Evolutionary conservation across 2,888 invertebrate species (phyloP).

Genomic region (Ramazzottius varieornatus): DNA sequence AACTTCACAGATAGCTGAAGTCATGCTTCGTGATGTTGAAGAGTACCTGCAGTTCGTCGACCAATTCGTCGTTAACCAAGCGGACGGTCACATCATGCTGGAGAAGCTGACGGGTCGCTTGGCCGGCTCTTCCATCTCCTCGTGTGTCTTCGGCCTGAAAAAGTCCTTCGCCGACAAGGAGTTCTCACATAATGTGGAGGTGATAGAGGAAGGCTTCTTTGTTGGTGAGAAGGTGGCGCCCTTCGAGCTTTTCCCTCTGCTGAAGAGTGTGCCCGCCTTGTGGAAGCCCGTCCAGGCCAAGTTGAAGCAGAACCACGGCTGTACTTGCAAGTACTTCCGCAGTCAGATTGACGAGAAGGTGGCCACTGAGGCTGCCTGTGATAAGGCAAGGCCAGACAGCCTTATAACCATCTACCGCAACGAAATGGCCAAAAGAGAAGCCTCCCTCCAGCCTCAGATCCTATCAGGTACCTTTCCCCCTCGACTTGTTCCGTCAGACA

Average conservation of each 20-base stretch:
- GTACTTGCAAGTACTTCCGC: background rate
- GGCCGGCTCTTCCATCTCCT: background rate
- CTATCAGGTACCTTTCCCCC: background rate
- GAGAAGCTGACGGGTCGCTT: background rate
- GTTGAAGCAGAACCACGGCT: background rate
- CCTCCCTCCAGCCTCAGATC: background rate
- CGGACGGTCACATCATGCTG: background rate
- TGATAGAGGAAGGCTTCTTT: background rate
- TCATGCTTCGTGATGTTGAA: background rate
- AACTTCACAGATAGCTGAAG: background rate
- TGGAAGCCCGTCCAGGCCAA: background rate
- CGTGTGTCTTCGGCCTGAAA: background rate
- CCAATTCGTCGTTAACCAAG: background rate
- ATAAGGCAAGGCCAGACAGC: background rate
- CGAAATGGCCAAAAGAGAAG: background rate
- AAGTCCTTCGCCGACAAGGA: background rate
- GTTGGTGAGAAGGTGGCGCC: background rate
- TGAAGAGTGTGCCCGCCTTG: background rate
- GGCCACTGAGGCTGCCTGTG: background rate
- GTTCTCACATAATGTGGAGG: background rate
- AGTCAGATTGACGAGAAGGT: background rate
- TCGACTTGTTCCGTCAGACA: too few species aligned
- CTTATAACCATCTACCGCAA: background rate
- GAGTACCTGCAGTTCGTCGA: background rate
- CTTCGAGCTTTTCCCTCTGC: background rate